These are phyloP conservation scores for Zosterops pallidus DNA, from an alignment of 2,113 vertebrate genomes.

Conservation along the genomic window DNA sequence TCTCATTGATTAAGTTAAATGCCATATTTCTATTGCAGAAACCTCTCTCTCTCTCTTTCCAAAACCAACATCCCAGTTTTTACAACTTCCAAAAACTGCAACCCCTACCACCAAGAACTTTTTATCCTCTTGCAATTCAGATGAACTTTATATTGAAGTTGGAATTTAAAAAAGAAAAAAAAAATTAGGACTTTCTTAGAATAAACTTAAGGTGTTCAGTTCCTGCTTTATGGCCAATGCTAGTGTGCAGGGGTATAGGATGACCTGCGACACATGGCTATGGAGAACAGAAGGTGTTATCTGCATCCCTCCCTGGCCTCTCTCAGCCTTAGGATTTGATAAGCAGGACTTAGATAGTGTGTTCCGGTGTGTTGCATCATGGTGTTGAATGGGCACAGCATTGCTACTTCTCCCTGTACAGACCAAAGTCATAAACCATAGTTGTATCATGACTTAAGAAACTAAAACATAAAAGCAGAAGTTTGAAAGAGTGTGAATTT, in stretches of 20 bases:
- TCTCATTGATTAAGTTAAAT: constrained; percentile 60
- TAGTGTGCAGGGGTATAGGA: not conserved
- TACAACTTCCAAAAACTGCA: constrained; percentile 31
- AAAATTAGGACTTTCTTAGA: not conserved
- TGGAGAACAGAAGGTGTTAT: not conserved
- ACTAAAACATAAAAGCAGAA: not conserved
- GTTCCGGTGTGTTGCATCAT: too few species aligned
- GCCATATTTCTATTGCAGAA: constrained; percentile 1
- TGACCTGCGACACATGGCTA: not conserved
- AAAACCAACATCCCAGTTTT: constrained; percentile 30
- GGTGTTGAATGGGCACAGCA: not conserved
- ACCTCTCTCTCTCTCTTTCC: not conserved
- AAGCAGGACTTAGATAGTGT: not conserved
- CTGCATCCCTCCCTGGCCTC: not conserved
- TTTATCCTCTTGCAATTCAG: not conserved
- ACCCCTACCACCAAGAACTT: not conserved
- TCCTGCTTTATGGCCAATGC: not conserved
- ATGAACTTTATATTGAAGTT: not conserved
- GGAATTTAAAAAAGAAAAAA: not conserved
- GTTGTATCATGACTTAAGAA: not conserved
- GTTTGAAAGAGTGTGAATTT: not conserved
- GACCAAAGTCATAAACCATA: not conserved
- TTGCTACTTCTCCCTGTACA: not conserved
- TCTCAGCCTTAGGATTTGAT: not conserved
- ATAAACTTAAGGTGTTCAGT: not conserved